A percentile compares a stretch with the other conserved stretches of the same genome.
These are phyloP conservation scores for Natrix natrix DNA, from an alignment of 2,797 vertebrate genomes.

Conservation along the genomic window DNA sequence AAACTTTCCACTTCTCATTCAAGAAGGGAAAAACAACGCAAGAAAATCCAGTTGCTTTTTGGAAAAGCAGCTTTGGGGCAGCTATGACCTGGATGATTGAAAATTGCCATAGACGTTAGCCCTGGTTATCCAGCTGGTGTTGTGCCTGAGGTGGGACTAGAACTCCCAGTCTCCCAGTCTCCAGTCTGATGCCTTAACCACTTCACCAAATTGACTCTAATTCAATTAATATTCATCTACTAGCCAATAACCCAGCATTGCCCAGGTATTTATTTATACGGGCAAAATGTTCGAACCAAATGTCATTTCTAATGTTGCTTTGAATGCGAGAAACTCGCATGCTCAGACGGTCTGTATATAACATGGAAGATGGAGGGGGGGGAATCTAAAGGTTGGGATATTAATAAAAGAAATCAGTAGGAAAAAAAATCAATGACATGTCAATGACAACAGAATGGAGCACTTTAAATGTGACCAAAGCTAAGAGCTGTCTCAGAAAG, in stretches of 20 bases:
- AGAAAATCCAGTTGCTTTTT: too few relatives aligned
- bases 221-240: neutral
- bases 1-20: too few relatives aligned
- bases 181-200: neutral
- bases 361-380: neutral
- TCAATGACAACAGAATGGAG: slow-evolving; percentile 50
- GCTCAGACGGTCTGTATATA: slow-evolving; percentile 13
- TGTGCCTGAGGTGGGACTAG: neutral
- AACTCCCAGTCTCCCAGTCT: neutral
- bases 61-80: too few relatives aligned
- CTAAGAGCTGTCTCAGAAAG: slow-evolving; percentile 47
- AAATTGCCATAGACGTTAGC: neutral
- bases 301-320: neutral
- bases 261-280: too few relatives aligned
- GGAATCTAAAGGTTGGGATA: slow-evolving; percentile 47
- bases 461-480: slow-evolving; percentile 36
- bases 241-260: too few relatives aligned
- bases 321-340: slow-evolving; percentile 24
- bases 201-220: neutral
- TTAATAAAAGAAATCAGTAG: slow-evolving; percentile 54
- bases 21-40: too few relatives aligned
- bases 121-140: neutral
- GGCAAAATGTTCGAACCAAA: too few relatives aligned
- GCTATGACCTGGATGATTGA: too few relatives aligned
- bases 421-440: slow-evolving; percentile 55